Evolutionary conservation across 2,888 invertebrate genomes (phyloP).

Genomic region (Aleiodes alternator): DNA sequence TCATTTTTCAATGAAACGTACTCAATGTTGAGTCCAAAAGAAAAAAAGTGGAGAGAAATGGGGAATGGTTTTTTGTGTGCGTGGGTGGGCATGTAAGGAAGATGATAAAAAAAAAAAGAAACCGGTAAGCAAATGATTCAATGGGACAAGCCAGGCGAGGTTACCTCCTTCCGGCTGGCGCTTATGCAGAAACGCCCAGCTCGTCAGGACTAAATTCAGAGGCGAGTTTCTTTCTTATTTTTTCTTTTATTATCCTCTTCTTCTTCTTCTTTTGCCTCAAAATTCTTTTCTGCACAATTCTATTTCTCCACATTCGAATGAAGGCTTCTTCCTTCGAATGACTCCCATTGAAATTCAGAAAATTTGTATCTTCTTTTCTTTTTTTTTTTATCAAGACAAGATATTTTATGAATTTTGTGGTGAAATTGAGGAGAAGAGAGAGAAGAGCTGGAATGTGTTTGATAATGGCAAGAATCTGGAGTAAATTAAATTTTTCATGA

Average conservation of each 20-base stretch:
- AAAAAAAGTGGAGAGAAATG: slow-evolving; percentile 1
- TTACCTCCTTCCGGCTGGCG: slow-evolving; percentile 2
- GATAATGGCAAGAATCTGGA: no score
- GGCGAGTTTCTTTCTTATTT: background rate
- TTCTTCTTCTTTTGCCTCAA: background rate
- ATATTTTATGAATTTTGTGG: no score
- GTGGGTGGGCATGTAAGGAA: slow-evolving; percentile 18
- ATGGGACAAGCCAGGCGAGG: slow-evolving; percentile 2
- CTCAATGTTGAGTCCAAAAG: background rate
- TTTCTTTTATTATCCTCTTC: background rate
- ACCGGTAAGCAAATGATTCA: slow-evolving; percentile 22
- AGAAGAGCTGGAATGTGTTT: no score
- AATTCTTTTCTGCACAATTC: background rate
- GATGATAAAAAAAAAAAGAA: no score
- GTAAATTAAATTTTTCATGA: no score
- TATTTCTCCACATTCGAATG: no score
- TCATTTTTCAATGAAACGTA: background rate
- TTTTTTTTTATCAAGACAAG: no score
- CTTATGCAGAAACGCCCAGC: slow-evolving; percentile 17
- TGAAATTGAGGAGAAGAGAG: no score
- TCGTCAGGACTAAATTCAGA: slow-evolving; percentile 10
- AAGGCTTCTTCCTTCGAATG: background rate
- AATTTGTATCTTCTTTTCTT: no score
- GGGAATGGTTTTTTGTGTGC: slow-evolving; percentile 5
- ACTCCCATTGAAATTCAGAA: no score